These are phyloP conservation scores for Acanthaster planci DNA, from an alignment of 35 echinoderm and acorn worm species.

Conservation along the genomic window DNA sequence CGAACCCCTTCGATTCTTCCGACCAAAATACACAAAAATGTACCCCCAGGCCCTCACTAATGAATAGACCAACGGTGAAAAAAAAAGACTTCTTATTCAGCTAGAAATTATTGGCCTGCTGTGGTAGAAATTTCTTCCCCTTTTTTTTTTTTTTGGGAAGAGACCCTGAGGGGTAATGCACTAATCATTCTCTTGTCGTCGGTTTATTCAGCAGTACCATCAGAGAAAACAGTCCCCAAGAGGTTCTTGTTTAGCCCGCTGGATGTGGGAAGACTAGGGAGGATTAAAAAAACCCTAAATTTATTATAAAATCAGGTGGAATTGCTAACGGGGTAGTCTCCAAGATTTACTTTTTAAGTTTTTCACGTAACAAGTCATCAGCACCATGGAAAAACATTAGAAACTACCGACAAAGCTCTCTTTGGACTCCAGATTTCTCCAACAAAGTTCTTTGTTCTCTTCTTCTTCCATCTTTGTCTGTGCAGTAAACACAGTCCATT, in stretches of 20 bases:
- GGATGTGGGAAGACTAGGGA: too few relatives aligned
- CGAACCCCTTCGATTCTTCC: neutral
- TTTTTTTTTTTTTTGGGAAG: neutral
- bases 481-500: too few relatives aligned
- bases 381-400: too few relatives aligned
- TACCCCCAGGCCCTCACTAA: neutral
- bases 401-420: too few relatives aligned
- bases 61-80: conserved; percentile 15
- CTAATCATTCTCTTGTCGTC: conserved; percentile 10
- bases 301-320: too few relatives aligned
- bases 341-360: too few relatives aligned
- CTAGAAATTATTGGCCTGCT: neutral
- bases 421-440: too few relatives aligned
- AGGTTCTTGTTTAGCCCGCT: neutral
- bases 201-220: conserved; percentile 13
- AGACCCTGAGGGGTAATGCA: neutral
- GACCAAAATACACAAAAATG: neutral
- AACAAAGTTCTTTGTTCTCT: too few relatives aligned
- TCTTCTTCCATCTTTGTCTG: too few relatives aligned
- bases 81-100: neutral
- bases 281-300: too few relatives aligned
- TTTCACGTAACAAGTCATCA: too few relatives aligned
- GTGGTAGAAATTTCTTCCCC: neutral
- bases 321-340: too few relatives aligned
- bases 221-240: neutral